These are phyloP conservation scores for Chroicocephalus ridibundus DNA, from an alignment of 2,113 vertebrate genomes.

Conservation along the genomic window DNA sequence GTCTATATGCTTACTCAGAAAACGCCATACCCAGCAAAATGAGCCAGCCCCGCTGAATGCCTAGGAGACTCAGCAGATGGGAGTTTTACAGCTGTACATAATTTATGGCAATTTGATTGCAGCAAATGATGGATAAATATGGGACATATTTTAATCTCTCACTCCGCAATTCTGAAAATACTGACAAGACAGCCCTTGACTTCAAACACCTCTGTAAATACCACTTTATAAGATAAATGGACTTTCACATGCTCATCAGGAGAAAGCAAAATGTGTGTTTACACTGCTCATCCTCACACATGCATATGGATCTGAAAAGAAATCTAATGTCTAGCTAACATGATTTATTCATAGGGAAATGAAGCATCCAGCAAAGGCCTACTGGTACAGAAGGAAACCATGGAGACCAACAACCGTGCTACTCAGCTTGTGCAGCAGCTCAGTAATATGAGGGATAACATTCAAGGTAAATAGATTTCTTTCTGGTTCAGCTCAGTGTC, in stretches of 20 bases:
- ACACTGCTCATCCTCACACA: not conserved
- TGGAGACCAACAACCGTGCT: slow-evolving; percentile 74
- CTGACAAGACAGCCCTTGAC: not conserved
- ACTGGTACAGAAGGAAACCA: slow-evolving; percentile 77
- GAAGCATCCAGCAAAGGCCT: slow-evolving; percentile 71
- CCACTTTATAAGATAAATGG: slow-evolving; percentile 21
- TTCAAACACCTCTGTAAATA: slow-evolving; percentile 8
- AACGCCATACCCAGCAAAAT: not conserved
- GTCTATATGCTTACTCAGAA: not conserved
- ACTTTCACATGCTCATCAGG: not conserved
- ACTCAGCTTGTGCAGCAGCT: slow-evolving; percentile 81
- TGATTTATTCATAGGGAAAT: slow-evolving; percentile 79
- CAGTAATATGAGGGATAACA: slow-evolving; percentile 75
- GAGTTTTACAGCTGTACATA: not conserved
- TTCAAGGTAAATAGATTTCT: slow-evolving; percentile 81
- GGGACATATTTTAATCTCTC: slow-evolving; percentile 19
- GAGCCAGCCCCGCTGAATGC: not conserved
- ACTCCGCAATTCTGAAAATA: slow-evolving; percentile 1
- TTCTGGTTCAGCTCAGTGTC: not conserved
- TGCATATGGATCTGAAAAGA: not conserved
- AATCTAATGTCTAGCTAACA: slow-evolving; percentile 53
- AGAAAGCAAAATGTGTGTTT: slow-evolving; percentile 35
- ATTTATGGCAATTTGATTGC: slow-evolving; percentile 19
- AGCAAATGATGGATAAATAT: slow-evolving; percentile 7
- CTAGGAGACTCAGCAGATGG: not conserved